Conservation (phyloP, 2,797 vertebrate species). For the Mormyrops attenuatus region DNA sequence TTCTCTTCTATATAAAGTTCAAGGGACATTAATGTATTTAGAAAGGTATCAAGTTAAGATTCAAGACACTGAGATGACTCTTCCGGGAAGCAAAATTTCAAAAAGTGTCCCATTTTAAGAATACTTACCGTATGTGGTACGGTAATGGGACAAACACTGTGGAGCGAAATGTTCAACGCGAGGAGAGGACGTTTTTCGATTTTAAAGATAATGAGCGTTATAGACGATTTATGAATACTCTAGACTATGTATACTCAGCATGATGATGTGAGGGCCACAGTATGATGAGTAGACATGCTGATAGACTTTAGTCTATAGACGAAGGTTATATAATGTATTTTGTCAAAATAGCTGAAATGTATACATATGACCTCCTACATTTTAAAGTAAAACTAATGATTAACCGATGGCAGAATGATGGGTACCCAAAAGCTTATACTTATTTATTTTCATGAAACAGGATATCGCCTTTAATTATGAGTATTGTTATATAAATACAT, state of each 20-base stretch:
- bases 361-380: neutral
- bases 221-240: neutral
- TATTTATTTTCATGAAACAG: neutral
- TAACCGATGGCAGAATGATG: neutral
- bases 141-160: neutral
- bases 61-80: neutral
- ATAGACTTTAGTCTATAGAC: neutral
- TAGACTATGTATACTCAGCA: neutral
- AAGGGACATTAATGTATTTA: neutral
- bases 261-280: neutral
- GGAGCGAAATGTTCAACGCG: neutral
- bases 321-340: neutral
- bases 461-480: neutral
- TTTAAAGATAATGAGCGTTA: neutral
- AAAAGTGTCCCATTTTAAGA: neutral
- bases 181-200: neutral
- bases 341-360: neutral
- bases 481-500: neutral
- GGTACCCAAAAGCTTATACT: neutral
- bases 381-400: neutral
- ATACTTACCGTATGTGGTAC: neutral
- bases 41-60: neutral
- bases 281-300: neutral
- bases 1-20: neutral
- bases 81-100: neutral